Evolutionary conservation across 2,888 invertebrate species (phyloP).

Genomic region (Agrochola macilenta): DNA sequence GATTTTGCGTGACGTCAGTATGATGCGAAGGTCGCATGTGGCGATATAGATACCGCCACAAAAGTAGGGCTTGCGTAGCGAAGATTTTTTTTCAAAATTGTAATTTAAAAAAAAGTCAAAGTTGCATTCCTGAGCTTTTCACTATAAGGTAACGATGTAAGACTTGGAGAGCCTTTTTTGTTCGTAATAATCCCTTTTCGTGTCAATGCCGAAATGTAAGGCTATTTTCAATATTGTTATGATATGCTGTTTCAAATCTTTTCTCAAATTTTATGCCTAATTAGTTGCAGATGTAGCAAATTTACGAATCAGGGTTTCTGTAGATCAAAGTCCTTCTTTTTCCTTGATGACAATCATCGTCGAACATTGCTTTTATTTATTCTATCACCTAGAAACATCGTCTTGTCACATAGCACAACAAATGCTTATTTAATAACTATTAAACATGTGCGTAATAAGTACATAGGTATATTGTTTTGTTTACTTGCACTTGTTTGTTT

Average conservation of each 20-base stretch:
- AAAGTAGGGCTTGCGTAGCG: no score
- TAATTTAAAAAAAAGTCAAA: no score
- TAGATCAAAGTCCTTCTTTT: neutral
- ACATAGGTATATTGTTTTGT: neutral
- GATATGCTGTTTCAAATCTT: neutral
- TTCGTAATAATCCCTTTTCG: neutral
- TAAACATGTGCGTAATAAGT: neutral
- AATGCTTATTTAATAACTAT: constrained; percentile 9
- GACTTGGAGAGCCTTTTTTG: no score
- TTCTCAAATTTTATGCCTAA: neutral
- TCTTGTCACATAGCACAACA: neutral
- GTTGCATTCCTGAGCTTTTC: no score
- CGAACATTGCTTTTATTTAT: neutral
- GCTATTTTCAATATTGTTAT: neutral
- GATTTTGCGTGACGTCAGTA: no score
- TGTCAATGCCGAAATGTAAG: no score
- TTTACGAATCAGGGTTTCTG: neutral
- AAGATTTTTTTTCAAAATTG: no score
- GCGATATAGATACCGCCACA: no score
- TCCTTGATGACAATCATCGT: neutral
- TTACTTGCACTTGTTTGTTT: constrained; percentile 25
- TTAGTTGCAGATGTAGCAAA: neutral
- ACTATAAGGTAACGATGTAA: no score
- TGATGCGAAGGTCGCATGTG: no score
- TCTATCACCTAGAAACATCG: neutral